These are phyloP conservation scores for Drosophila dives DNA, from an alignment of 2,888 invertebrate species.

Conservation along the genomic window DNA sequence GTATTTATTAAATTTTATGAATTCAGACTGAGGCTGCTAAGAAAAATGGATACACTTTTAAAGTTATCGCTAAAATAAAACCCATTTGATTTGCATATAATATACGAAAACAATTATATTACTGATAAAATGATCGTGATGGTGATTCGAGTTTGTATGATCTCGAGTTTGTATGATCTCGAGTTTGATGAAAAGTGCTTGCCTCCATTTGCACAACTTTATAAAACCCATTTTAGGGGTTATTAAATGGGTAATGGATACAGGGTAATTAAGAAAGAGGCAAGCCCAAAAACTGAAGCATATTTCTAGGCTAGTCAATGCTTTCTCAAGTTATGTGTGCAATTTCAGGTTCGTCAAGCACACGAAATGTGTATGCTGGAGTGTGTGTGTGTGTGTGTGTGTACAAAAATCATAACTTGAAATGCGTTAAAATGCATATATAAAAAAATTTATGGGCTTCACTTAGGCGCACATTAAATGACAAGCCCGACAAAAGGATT, in stretches of 20 bases:
- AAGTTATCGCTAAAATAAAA: neutral
- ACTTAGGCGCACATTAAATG: slow-evolving; percentile 78
- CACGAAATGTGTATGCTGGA: slow-evolving; percentile 55
- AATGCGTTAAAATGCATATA: slow-evolving; percentile 79
- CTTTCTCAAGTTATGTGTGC: slow-evolving; percentile 13
- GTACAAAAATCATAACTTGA: slow-evolving; percentile 73
- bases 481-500: slow-evolving; percentile 73
- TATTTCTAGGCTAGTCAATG: slow-evolving; percentile 27
- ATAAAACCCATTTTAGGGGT: neutral
- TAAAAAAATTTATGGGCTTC: slow-evolving; percentile 71
- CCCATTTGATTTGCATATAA: neutral
- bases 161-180: neutral
- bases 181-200: neutral
- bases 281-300: slow-evolving; percentile 7
- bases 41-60: neutral
- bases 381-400: slow-evolving; percentile 19
- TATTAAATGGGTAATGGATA: neutral
- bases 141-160: neutral
- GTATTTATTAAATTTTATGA: neutral
- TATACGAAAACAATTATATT: neutral
- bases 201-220: neutral
- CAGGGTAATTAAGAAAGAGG: neutral
- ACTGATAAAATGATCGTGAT: neutral
- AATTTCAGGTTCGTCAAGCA: slow-evolving; percentile 60
- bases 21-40: too few species aligned